Base-by-base conservation (phyloP, 53 echinoderm and acorn worm genomes). In the Temnopleurus reevesii region DNA sequence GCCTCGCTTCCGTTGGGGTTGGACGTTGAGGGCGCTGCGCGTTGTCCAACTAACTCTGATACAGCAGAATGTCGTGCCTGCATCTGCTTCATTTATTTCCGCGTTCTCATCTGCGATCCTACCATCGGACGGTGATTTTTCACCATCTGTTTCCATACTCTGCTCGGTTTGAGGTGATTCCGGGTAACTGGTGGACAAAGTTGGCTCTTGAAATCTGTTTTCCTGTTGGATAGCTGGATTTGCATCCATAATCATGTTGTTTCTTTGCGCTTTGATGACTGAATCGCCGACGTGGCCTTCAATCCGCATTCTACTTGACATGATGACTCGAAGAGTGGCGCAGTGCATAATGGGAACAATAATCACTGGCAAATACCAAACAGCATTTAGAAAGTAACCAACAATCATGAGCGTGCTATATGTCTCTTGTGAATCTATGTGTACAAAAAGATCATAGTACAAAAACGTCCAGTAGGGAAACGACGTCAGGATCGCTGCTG, bases 331-430 rank as follows among this genome's bases (percentile, higher is more conserved):
- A 31, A 83, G 83, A 4, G 83, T 83, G 2, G 53, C 35, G 8
- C 31, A 5, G 21, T 83, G 83, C 83, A 83, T 83, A 19, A 56
- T 36, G 7, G 58, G 83, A 55, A 83, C 36, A 24, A 83, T 53
- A 30, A 83, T 36, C 2, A 83, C n/a, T 12, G 83, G 83, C 17
- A 83, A 2, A 83, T 7, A 83, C 83, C 54, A 55, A 2, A 83
- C n/a, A 19, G 31, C 26, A 49, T 47, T 47, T 8, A 51, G 47
- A 1, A 80, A 17, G 51, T 80, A 47, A 28, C 80, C 46, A 4
- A 23, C 28, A 9, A 49, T 47, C 49, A 0, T 25, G 29, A 71
- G 71, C 41, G n/a, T 38, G 18, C 23, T 41, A 9, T 13, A 71
- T 41, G 19, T 8, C n/a, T 38, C 30, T 6, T 38, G n/a, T 21